phyloP scores from a whole-genome alignment of 2,113 vertebrate species.

The Asarcornis scutulata region DNA sequence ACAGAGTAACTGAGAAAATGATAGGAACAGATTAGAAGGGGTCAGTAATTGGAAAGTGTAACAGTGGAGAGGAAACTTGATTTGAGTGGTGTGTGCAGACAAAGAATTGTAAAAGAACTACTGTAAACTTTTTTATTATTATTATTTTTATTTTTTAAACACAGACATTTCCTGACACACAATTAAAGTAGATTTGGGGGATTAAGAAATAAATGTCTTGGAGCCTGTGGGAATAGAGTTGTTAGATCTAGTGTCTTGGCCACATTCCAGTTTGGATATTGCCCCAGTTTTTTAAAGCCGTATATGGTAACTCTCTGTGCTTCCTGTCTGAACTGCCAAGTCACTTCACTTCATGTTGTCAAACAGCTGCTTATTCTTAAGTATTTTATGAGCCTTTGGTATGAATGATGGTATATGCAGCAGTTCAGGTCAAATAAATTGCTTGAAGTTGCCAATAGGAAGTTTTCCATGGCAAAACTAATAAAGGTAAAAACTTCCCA shows the following conservation, averaged over 20 bases:
- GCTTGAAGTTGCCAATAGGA: background rate
- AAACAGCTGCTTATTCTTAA: conserved; percentile 14
- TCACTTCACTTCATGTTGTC: background rate
- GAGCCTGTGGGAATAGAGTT: conserved; percentile 6
- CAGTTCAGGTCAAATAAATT: background rate
- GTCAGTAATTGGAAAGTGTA: background rate
- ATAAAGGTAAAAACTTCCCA: background rate
- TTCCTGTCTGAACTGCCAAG: conserved; percentile 11
- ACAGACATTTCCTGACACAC: conserved; percentile 8
- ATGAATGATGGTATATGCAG: background rate
- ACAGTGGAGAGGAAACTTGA: background rate
- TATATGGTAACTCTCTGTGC: background rate
- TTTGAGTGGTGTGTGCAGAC: background rate
- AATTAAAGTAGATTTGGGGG: conserved; percentile 45
- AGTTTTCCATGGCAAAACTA: background rate
- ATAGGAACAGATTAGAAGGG: background rate
- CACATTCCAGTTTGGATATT: background rate
- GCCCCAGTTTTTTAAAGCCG: background rate
- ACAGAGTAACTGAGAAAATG: background rate
- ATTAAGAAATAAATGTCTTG: conserved; percentile 46
- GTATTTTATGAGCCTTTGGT: background rate
- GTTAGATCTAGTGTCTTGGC: conserved; percentile 12
- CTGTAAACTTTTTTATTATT: background rate
- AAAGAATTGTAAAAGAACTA: conserved; percentile 22
- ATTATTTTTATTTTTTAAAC: background rate